phyloP scores from a whole-genome alignment of 2,888 invertebrate genomes.

The Cristatella mucedo region DNA sequence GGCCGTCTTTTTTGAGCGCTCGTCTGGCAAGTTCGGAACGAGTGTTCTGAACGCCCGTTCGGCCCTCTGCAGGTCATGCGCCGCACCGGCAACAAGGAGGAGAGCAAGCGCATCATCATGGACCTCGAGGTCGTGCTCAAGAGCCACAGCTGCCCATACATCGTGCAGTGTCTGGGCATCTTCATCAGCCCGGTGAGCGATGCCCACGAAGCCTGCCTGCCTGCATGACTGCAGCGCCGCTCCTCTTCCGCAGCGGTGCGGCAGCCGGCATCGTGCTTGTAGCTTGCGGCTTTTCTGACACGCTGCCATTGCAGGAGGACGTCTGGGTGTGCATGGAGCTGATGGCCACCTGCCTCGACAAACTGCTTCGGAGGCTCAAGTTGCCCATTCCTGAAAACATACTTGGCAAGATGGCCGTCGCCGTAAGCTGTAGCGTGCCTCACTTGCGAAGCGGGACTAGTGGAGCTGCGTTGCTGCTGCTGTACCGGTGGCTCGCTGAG shows the following conservation, averaged over 20 bases:
- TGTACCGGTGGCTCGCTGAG: no score
- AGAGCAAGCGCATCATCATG: slow-evolving; percentile 94
- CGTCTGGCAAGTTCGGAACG: no score
- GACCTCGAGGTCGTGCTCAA: slow-evolving; percentile 95
- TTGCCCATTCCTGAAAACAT: slow-evolving; percentile 87
- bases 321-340: slow-evolving; percentile 99
- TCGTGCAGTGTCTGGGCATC: slow-evolving; percentile 90
- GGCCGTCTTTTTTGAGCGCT: no score
- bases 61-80: slow-evolving; percentile 56
- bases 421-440: slow-evolving; percentile 65
- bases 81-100: slow-evolving; percentile 84
- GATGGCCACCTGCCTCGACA: slow-evolving; percentile 97
- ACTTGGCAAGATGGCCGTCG: slow-evolving; percentile 87
- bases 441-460: no score
- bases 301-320: slow-evolving; percentile 45
- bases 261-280: no score
- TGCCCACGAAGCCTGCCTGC: background rate
- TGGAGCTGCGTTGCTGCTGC: no score
- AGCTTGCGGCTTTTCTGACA: no score
- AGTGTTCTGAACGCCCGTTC: no score
- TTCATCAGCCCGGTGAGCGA: slow-evolving; percentile 67
- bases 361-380: slow-evolving; percentile 59
- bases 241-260: no score
- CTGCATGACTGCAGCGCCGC: no score
- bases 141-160: slow-evolving; percentile 87